Percentiles rank a stretch among this genome's conserved stretches.
phyloP scores from a whole-genome alignment of 2,888 invertebrate genomes.

The Unio pictorum region DNA sequence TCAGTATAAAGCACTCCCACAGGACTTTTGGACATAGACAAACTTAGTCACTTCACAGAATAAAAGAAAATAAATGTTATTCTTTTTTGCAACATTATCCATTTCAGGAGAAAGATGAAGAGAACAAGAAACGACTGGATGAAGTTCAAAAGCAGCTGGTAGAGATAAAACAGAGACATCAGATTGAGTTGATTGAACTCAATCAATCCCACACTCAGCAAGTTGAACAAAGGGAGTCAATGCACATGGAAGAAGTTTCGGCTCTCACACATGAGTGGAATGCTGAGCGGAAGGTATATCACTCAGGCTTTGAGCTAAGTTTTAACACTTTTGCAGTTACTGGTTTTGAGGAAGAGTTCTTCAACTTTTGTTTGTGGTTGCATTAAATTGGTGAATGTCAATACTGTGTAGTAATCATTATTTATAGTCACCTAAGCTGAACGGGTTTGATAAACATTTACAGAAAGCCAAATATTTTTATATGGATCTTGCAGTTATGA shows the following conservation, averaged over 20 bases:
- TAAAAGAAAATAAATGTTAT: background rate
- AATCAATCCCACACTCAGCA: slow-evolving; percentile 32
- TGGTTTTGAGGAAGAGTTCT: too few species aligned
- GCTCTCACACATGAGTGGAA: slow-evolving; percentile 58
- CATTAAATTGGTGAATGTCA: too few species aligned
- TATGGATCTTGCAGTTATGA: too few species aligned
- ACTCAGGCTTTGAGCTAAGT: background rate
- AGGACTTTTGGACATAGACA: background rate
- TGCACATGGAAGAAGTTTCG: slow-evolving; percentile 53
- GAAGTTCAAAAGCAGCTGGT: slow-evolving; percentile 48
- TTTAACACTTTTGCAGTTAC: too few species aligned
- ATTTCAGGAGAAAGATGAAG: slow-evolving; percentile 48
- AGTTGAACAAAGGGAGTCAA: slow-evolving; percentile 36
- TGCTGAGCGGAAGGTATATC: slow-evolving; percentile 55
- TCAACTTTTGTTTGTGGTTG: too few species aligned
- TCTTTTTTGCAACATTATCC: background rate
- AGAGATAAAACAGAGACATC: slow-evolving; percentile 45
- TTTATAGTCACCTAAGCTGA: too few species aligned
- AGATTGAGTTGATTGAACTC: slow-evolving; percentile 47
- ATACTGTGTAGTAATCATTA: too few species aligned
- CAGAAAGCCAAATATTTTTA: too few species aligned
- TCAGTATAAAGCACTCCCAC: background rate
- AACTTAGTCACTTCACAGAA: background rate
- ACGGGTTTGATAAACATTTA: too few species aligned
- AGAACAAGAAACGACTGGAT: slow-evolving; percentile 30